These are phyloP conservation scores for Theonella swinhoei DNA, from an alignment of 37 sponge, comb jelly and placozoan species.

Conservation along the genomic window DNA sequence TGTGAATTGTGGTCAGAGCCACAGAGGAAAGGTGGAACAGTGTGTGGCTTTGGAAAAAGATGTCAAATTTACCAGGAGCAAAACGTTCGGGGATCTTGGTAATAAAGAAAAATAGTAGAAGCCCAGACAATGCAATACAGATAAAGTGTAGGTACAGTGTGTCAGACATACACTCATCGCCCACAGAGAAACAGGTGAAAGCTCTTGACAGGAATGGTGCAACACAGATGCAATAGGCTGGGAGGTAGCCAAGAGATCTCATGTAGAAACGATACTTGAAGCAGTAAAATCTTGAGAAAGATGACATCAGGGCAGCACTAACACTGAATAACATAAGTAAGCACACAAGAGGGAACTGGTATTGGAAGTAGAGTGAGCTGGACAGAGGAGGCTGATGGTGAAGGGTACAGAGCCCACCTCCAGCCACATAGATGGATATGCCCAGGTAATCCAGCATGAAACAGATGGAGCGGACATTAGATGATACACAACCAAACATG, in stretches of 20 bases:
- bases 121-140: background rate
- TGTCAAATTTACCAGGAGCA: conserved; percentile 81
- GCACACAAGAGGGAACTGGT: conserved; percentile 15
- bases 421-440: conserved; percentile 61
- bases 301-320: conserved; percentile 17
- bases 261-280: conserved; percentile 41
- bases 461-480: conserved; percentile 46
- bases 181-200: background rate
- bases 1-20: conserved; percentile 35
- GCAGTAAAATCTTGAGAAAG: conserved; percentile 73
- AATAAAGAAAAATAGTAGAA: conserved; percentile 68
- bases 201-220: conserved; percentile 27
- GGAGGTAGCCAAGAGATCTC: conserved; percentile 26
- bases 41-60: conserved; percentile 84
- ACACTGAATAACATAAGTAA: conserved; percentile 9
- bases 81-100: conserved; percentile 88
- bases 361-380: conserved; percentile 1
- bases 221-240: conserved; percentile 20
- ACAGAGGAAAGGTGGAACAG: conserved; percentile 75
- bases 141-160: conserved; percentile 20
- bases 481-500: conserved; percentile 45
- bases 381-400: conserved; percentile 50
- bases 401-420: conserved; percentile 31
- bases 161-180: conserved; percentile 37
- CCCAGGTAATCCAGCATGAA: conserved; percentile 85